Conservation (phyloP, 1,140 invertebrate species). For the Pogonus chalceus region DNA sequence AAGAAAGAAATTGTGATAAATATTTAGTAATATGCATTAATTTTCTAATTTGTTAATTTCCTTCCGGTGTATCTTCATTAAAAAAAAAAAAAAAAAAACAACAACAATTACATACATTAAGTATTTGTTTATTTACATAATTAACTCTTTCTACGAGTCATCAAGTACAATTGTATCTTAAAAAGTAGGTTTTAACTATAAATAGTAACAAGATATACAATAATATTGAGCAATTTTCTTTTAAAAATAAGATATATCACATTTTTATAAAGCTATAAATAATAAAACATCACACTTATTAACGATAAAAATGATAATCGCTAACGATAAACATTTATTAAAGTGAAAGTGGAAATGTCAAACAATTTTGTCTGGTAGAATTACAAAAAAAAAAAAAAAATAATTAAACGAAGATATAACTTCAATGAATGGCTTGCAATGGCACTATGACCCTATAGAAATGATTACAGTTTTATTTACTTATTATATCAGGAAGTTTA, state of each 20-base stretch:
- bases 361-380: too few species aligned
- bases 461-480: too few species aligned
- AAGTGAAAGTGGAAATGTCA: too few species aligned
- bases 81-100: background rate
- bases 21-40: background rate
- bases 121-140: background rate
- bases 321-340: too few species aligned
- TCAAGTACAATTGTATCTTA: background rate
- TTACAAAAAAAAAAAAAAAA: too few species aligned
- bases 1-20: background rate
- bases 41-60: background rate
- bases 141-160: background rate
- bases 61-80: background rate
- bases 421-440: too few species aligned
- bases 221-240: background rate
- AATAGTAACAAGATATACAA: background rate
- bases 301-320: too few species aligned
- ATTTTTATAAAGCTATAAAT: too few species aligned
- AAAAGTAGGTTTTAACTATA: background rate
- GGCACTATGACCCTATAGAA: too few species aligned
- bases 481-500: too few species aligned
- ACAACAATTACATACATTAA: background rate
- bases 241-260: background rate
- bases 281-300: too few species aligned
- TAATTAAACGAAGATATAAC: too few species aligned